Percentiles rank a stretch among this genome's conserved stretches.
phyloP scores from a whole-genome alignment of 92 coral and sea anemone genomes.

The Epizoanthus stellaris region DNA sequence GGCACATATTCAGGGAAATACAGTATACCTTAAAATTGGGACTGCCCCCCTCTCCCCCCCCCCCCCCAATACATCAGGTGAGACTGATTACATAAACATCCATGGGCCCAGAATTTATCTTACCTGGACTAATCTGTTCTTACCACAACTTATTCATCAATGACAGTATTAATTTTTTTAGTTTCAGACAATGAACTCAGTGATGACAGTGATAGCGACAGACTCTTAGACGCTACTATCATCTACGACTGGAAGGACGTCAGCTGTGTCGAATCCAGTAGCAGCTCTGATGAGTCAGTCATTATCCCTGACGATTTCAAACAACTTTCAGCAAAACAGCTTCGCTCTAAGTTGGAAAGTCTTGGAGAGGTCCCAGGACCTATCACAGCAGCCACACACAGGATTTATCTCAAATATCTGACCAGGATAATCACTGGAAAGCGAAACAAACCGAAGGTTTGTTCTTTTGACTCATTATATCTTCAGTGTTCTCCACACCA shows the following conservation, averaged over 20 bases:
- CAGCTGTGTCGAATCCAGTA: conserved; percentile 51
- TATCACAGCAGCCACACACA: conserved; percentile 69
- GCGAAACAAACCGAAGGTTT: conserved; percentile 21
- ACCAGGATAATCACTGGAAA: conserved; percentile 69
- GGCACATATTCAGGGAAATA: no score
- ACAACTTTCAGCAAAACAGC: conserved; percentile 43
- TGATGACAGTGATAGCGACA: not conserved
- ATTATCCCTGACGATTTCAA: conserved; percentile 54
- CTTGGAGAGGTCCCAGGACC: conserved; percentile 89
- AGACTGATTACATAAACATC: no score
- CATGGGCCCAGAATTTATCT: no score
- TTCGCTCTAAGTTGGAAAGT: conserved; percentile 45
- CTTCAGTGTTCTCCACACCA: not conserved
- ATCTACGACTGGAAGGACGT: conserved; percentile 93
- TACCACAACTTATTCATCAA: no score
- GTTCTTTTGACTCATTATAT: not conserved
- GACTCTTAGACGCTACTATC: conserved; percentile 60
- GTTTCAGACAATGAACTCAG: conserved; percentile 11
- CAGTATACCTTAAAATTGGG: no score
- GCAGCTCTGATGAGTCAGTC: conserved; percentile 42
- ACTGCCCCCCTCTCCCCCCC: no score
- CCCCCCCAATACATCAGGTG: no score
- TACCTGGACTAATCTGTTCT: no score
- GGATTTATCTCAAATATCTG: conserved; percentile 71
- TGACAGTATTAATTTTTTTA: not conserved